Percentiles rank a stretch among this genome's conserved stretches.
These are phyloP conservation scores for Ctenosaura bakeri DNA, from an alignment of 2,797 vertebrate genomes.

Conservation along the genomic window DNA sequence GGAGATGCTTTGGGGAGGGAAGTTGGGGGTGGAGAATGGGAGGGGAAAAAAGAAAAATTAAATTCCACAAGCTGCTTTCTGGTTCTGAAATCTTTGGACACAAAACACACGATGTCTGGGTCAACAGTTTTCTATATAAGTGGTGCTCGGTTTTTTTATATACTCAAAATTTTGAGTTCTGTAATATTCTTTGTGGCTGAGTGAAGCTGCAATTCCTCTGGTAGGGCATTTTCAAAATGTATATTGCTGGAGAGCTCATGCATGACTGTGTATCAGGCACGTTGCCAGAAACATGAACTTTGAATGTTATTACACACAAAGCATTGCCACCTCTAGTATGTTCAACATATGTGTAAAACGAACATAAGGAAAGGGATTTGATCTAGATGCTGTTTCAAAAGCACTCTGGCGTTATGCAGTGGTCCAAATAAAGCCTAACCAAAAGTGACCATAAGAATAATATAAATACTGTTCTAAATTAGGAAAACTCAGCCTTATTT, in stretches of 20 bases:
- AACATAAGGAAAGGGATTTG: neutral
- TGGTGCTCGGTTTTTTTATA: neutral
- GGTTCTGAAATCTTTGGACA: neutral
- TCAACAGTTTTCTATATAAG: neutral
- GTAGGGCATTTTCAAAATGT: neutral
- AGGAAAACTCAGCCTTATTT: conserved; percentile 11
- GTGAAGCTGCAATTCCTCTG: neutral
- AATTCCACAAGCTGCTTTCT: neutral
- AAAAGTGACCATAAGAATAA: conserved; percentile 9
- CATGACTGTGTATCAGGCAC: neutral
- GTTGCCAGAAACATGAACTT: neutral
- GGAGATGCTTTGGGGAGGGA: neutral
- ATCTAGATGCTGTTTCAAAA: neutral
- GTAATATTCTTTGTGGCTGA: conserved; percentile 2
- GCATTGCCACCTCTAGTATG: neutral
- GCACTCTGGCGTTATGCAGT: neutral
- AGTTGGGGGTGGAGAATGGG: neutral
- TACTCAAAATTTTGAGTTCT: neutral
- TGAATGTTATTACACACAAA: neutral
- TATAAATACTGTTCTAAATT: neutral
- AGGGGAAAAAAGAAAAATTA: neutral
- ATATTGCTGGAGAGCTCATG: neutral
- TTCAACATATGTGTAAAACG: neutral
- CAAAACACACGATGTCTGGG: neutral
- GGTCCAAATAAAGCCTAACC: neutral